Evolutionary conservation across 2,888 invertebrate species (phyloP).

Genomic region (Saturnia pavonia): DNA sequence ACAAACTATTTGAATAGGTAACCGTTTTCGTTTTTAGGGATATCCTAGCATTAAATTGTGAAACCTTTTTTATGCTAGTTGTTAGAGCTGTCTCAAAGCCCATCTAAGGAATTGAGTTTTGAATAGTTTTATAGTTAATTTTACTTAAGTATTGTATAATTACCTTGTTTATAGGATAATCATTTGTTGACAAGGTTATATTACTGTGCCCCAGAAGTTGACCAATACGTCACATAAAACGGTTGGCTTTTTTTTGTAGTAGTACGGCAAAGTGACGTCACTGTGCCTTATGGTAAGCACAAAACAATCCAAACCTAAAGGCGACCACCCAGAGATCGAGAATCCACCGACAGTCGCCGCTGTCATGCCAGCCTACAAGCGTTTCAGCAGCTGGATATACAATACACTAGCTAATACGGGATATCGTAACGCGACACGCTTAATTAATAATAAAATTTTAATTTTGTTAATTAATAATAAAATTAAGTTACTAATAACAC

Average conservation of each 20-base stretch:
- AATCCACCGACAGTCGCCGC: background rate
- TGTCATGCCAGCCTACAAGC: background rate
- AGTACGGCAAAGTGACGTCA: background rate
- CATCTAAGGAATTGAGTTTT: background rate
- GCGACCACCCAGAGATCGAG: background rate
- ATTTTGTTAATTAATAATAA: too few species aligned
- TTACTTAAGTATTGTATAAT: too few species aligned
- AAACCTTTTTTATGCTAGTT: background rate
- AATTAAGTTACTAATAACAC: too few species aligned
- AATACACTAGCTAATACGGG: background rate
- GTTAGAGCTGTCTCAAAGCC: background rate
- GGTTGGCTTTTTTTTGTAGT: background rate
- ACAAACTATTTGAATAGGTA: conserved; percentile 29
- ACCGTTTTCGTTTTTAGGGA: background rate
- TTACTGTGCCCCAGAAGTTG: background rate
- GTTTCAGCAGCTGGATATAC: background rate
- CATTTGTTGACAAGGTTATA: background rate
- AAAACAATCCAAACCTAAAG: background rate
- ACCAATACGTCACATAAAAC: background rate
- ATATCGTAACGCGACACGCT: background rate
- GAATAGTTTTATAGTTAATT: too few species aligned
- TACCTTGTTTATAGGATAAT: background rate
- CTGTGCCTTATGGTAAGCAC: background rate
- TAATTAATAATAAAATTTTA: too few species aligned
- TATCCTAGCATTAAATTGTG: background rate